Base-by-base conservation (phyloP, 1,140 invertebrate species). In the Scaptodrosophila lebanonensis region DNA sequence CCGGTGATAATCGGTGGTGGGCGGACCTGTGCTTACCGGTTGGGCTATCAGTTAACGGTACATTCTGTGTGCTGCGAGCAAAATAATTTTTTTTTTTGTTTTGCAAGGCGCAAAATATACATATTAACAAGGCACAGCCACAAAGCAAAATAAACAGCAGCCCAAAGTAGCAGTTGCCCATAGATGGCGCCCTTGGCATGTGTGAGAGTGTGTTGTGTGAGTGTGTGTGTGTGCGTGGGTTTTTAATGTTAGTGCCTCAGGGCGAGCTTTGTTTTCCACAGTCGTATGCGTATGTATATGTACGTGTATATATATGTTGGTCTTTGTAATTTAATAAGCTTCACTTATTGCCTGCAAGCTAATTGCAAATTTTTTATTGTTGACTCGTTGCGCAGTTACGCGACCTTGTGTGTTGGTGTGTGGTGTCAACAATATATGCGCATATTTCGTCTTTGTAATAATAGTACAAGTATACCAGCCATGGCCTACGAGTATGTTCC, bases 301-400 rank as follows among this genome's bases (percentile, higher is more conserved):
- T 25, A 8, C 8, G 22, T 25, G 22, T 25, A 8, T 25, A 25
- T 25, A 3, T 13, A 18, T 25, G 22, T 8, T 58, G 35, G 40
- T 64, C 51, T 65, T 68, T 65, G 73, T 82, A 73, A 79, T 73
- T 73, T 65, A 79, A 82, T 82, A 82, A 73, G 75, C 50, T 47
- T 25, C 9, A 17, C 32, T 44, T 15, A 29, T 30, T 66, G 64
- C 68, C 68, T 66, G 51, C 54, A 40, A 73, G 73, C 75, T 82
- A 82, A 82, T 69, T 79, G 73, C 12, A 43, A 17, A 47, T 43
- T 25, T 25, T 8, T 25, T 25, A n/a, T 8, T 40, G 45, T 51
- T 36, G 45, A 57, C 27, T 52, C 18, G 8, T 2, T 29, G 18
- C 25, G 44, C 38, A 25, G 25, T 15, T 52, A n/a, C n/a, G 20